These are phyloP conservation scores for Amazona vittata DNA, from an alignment of 2,113 vertebrate species.

Conservation along the genomic window DNA sequence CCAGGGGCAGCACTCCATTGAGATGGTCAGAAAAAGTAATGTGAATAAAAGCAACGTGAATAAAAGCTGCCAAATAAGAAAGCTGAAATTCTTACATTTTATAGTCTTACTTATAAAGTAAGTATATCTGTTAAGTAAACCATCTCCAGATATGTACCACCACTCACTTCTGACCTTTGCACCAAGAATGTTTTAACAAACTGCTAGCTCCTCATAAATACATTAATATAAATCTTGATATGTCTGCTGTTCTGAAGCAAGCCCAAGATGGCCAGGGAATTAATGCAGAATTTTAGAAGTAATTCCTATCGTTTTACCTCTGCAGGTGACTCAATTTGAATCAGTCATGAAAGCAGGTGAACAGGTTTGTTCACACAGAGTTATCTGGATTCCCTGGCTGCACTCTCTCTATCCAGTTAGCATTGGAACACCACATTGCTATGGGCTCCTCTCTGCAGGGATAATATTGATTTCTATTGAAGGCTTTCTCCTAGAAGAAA, in stretches of 20 bases:
- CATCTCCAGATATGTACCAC: background rate
- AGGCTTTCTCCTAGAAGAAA: slow-evolving; percentile 47
- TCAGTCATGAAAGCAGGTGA: background rate
- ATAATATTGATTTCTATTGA: slow-evolving; percentile 51
- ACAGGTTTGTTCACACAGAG: background rate
- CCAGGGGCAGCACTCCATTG: background rate
- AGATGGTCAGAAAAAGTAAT: background rate
- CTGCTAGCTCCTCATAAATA: background rate
- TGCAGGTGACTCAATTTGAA: background rate
- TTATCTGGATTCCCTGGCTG: background rate
- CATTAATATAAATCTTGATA: background rate
- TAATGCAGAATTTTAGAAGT: background rate
- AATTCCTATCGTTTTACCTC: background rate
- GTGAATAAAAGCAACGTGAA: background rate
- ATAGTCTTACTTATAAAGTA: background rate
- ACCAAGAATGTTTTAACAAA: background rate
- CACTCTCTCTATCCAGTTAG: background rate
- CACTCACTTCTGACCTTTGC: background rate
- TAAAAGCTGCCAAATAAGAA: background rate
- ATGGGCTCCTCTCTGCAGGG: background rate
- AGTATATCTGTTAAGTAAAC: background rate
- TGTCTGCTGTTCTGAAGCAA: background rate
- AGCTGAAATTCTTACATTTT: background rate
- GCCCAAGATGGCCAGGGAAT: background rate
- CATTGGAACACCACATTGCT: background rate